Evolutionary conservation across 1,140 invertebrate species (phyloP).

Genomic region (Sycophila sp.): DNA sequence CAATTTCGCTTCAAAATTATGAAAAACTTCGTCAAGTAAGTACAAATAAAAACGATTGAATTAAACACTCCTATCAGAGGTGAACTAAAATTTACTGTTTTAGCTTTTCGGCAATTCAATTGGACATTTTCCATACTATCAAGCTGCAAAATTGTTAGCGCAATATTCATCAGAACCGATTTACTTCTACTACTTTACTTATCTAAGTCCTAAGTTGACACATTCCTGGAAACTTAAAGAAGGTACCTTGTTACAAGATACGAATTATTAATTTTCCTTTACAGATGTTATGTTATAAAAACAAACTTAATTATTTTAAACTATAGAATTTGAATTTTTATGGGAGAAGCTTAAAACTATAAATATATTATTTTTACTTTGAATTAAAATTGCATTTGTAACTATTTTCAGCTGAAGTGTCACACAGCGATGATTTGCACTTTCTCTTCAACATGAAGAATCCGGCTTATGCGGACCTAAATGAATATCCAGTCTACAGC

Average conservation of each 20-base stretch:
- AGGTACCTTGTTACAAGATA: slow-evolving; percentile 45
- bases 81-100: background rate
- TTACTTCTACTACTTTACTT: slow-evolving; percentile 50
- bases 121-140: slow-evolving; percentile 40
- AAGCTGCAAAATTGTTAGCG: slow-evolving; percentile 43
- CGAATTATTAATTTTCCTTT: no score
- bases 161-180: slow-evolving; percentile 36
- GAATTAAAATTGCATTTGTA: background rate
- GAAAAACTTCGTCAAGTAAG: background rate
- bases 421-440: slow-evolving; percentile 71
- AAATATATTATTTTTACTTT: background rate
- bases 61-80: background rate
- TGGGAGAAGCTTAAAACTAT: background rate
- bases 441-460: slow-evolving; percentile 67
- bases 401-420: slow-evolving; percentile 62
- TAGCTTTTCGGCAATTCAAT: slow-evolving; percentile 46
- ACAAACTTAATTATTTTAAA: no score
- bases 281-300: no score
- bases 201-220: slow-evolving; percentile 46
- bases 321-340: no score
- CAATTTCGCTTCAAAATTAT: slow-evolving; percentile 51
- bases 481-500: slow-evolving; percentile 44
- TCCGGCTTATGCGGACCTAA: slow-evolving; percentile 43
- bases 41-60: no score
- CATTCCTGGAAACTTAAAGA: no score